phyloP scores from a whole-genome alignment of 1,140 invertebrate genomes.

The Anoplolepis gracilipes region DNA sequence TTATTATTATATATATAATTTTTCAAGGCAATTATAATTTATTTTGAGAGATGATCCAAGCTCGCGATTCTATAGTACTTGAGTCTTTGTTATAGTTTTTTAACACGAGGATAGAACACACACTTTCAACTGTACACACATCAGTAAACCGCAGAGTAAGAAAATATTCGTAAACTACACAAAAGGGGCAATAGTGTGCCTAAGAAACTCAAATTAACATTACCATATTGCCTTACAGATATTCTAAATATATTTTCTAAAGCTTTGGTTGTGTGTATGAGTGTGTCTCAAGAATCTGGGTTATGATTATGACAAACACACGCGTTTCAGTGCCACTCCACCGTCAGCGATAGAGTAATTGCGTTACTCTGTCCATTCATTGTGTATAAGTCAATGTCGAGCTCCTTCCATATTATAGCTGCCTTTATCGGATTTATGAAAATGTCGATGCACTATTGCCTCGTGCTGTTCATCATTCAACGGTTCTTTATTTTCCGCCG shows the following conservation, averaged over 20 bases:
- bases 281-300: not conserved
- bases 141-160: not conserved
- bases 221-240: not conserved
- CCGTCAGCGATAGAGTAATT: not conserved
- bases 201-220: not conserved
- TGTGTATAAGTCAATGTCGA: not conserved
- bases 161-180: constrained; percentile 23
- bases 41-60: constrained; percentile 17
- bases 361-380: not conserved
- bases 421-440: not conserved
- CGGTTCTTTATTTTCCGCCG: constrained; percentile 17
- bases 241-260: not conserved
- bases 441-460: not conserved
- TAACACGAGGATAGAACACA: not conserved
- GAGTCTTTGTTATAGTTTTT: constrained; percentile 19
- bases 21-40: not conserved
- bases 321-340: not conserved
- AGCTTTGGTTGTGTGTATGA: not conserved
- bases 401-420: not conserved
- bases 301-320: not conserved
- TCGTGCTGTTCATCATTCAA: constrained; percentile 18
- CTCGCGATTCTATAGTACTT: constrained; percentile 7
- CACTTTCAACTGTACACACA: constrained; percentile 20
- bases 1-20: constrained; percentile 19
- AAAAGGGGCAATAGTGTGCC: constrained; percentile 25